phyloP scores from a whole-genome alignment of 2,888 invertebrate genomes.

The Diarsia dahlii region DNA sequence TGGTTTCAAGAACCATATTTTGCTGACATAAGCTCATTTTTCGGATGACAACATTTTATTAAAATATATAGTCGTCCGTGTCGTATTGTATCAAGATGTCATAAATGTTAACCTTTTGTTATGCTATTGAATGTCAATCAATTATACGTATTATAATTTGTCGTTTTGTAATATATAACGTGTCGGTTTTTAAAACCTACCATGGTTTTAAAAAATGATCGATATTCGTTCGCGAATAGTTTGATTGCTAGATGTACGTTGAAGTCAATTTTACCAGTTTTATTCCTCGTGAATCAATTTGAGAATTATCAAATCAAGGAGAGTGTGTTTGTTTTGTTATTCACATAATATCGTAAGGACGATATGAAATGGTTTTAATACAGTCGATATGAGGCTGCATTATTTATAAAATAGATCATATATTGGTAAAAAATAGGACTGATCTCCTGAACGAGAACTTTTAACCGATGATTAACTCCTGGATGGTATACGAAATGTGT shows the following conservation, averaged over 20 bases:
- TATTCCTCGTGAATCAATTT: neutral
- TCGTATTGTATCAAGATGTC: conserved; percentile 7
- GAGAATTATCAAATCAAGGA: neutral
- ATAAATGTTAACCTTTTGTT: neutral
- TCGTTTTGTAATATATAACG: neutral
- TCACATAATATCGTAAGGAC: neutral
- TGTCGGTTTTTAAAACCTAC: no score
- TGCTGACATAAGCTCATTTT: conserved; percentile 27
- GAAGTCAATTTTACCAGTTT: conserved; percentile 10
- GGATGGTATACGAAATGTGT: no score
- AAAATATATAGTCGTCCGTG: conserved; percentile 7
- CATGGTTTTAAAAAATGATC: neutral
- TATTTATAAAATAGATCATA: neutral
- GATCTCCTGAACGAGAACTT: neutral
- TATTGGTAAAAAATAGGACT: neutral
- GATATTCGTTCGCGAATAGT: conserved; percentile 1
- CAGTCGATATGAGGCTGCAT: neutral
- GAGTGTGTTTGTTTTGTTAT: no score
- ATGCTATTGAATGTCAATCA: conserved; percentile 4
- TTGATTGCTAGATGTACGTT: neutral
- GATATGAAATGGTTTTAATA: neutral
- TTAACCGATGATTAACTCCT: neutral
- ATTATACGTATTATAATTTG: neutral
- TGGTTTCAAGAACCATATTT: neutral
- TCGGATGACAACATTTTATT: neutral